Conservation (phyloP, 2,797 vertebrate species). For the Threskiornis aethiopicus region DNA sequence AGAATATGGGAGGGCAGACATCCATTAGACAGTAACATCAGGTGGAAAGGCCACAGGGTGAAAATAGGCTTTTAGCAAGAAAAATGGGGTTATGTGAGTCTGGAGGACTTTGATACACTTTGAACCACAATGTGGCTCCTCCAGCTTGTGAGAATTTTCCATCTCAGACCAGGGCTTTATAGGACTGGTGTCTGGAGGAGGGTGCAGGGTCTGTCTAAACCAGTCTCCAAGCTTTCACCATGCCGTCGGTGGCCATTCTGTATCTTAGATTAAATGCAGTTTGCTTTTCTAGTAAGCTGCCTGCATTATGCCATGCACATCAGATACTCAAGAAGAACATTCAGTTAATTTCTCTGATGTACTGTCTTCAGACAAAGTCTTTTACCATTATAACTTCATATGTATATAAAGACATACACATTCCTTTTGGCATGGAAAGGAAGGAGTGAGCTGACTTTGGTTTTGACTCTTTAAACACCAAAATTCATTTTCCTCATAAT, state of each 20-base stretch:
- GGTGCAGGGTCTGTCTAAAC: no score
- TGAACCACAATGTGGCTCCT: not conserved
- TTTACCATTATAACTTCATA: not conserved
- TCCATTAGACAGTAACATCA: not conserved
- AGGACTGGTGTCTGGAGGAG: not conserved
- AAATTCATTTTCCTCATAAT: not conserved
- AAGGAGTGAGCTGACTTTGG: not conserved
- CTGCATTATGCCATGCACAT: not conserved
- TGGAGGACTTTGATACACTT: not conserved
- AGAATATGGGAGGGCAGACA: not conserved
- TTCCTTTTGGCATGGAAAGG: not conserved
- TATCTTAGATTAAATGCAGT: not conserved
- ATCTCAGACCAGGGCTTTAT: not conserved
- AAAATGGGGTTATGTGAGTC: not conserved
- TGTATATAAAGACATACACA: not conserved
- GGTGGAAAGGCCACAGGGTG: not conserved
- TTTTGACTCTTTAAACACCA: not conserved
- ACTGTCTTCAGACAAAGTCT: not conserved
- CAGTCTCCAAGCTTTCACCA: not conserved
- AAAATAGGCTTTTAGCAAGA: not conserved
- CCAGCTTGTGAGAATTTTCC: not conserved
- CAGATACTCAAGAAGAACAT: not conserved
- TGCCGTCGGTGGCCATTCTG: fast-evolving
- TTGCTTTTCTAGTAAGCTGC: not conserved
- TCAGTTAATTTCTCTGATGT: not conserved